Evolutionary conservation across 1,140 invertebrate genomes (phyloP).

Genomic region (Gerris buenoi): DNA sequence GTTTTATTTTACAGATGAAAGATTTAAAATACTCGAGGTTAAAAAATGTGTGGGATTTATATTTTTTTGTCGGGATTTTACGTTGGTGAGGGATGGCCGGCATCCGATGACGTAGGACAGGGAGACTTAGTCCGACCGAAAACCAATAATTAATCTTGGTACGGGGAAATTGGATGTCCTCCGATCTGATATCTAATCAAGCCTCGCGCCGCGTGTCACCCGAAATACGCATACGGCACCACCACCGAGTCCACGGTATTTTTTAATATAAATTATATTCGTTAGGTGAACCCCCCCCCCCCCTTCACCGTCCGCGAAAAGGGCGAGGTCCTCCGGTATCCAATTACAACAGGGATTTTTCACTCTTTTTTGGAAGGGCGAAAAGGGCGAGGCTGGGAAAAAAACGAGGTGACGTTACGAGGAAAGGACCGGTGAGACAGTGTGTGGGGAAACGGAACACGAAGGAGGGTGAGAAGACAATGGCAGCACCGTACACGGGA

Average conservation of each 20-base stretch:
- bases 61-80: too few species aligned
- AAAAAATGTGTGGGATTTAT: not conserved
- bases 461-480: not conserved
- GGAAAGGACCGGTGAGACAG: too few species aligned
- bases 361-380: not conserved
- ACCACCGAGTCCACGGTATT: not conserved
- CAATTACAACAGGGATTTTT: not conserved
- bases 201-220: not conserved
- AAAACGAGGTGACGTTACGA: too few species aligned
- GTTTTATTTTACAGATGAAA: not conserved
- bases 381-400: too few species aligned
- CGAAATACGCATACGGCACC: not conserved
- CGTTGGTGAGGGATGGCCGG: not conserved
- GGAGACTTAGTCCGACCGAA: not conserved
- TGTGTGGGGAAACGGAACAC: too few species aligned
- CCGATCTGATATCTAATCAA: not conserved
- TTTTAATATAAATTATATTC: not conserved
- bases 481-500: not conserved
- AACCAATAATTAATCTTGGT: not conserved
- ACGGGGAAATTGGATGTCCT: not conserved
- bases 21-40: not conserved
- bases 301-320: not conserved
- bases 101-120: not conserved
- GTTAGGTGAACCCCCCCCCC: not conserved
- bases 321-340: not conserved